These are phyloP conservation scores for Tenodera sinensis DNA, from an alignment of 2,888 invertebrate genomes.

Conservation along the genomic window DNA sequence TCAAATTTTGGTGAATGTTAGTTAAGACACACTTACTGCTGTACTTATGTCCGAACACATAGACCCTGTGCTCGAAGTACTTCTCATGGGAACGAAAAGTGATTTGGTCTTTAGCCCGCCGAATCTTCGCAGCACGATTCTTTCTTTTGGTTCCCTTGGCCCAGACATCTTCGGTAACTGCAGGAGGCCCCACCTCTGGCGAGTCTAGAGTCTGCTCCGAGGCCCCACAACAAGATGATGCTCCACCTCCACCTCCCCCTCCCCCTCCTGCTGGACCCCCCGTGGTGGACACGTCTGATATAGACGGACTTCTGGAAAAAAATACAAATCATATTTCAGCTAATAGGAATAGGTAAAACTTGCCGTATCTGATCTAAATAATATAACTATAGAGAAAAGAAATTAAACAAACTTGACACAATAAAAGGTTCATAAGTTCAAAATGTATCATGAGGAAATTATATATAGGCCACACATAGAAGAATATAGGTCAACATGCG, in stretches of 20 bases:
- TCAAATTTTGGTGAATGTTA: too few relatives aligned
- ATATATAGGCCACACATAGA: too few relatives aligned
- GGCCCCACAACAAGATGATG: background rate
- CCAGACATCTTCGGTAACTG: conserved; percentile 4
- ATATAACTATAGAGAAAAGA: too few relatives aligned
- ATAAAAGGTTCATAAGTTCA: too few relatives aligned
- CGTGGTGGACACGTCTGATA: conserved; percentile 10
- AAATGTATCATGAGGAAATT: too few relatives aligned
- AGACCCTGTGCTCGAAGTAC: conserved; percentile 39
- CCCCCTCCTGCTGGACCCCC: conserved; percentile 4
- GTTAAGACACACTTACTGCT: conserved; percentile 36
- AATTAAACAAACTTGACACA: too few relatives aligned
- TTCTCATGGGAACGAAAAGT: conserved; percentile 36
- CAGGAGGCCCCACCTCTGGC: background rate
- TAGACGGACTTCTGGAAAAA: conserved; percentile 20
- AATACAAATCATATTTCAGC: background rate
- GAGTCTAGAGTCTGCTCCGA: conserved; percentile 7
- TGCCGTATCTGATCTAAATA: background rate
- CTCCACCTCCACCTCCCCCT: background rate
- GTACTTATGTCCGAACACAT: conserved; percentile 39
- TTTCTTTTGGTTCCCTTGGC: background rate
- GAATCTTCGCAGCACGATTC: background rate
- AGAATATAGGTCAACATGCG: too few relatives aligned
- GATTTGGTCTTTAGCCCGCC: background rate
- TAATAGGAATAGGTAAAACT: background rate